Percentiles rank a stretch among this genome's conserved stretches.
Evolutionary conservation across 2,888 invertebrate species (phyloP).

Genomic region (Apamea sordens): DNA sequence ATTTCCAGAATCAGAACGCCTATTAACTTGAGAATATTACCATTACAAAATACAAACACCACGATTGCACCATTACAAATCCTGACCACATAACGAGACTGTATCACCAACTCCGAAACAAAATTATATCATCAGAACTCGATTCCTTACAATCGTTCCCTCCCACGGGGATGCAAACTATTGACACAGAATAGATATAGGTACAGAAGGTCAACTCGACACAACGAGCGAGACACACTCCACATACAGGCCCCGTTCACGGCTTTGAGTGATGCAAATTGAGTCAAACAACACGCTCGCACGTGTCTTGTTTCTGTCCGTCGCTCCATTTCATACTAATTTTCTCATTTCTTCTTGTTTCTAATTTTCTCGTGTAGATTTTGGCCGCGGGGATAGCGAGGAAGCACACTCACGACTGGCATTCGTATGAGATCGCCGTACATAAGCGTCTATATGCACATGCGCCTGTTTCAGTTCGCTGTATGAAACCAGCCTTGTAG

Average conservation of each 20-base stretch:
- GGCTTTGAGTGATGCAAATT: neutral
- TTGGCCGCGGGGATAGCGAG: neutral
- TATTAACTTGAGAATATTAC: neutral
- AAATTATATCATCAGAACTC: constrained; percentile 37
- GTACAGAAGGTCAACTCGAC: neutral
- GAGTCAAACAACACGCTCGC: neutral
- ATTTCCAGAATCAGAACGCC: neutral
- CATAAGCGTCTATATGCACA: neutral
- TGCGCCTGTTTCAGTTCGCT: neutral
- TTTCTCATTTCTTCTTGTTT: neutral
- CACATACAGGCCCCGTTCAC: neutral
- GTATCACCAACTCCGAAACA: constrained; percentile 30
- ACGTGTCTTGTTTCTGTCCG: neutral
- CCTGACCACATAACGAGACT: constrained; percentile 1
- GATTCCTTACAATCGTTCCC: constrained; percentile 40
- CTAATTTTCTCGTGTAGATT: no score
- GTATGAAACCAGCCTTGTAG: neutral
- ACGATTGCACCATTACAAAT: constrained; percentile 4
- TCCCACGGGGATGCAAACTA: constrained; percentile 44
- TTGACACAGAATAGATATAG: neutral
- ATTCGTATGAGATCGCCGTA: neutral
- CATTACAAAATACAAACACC: neutral
- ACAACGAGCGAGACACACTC: neutral
- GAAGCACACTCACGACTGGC: neutral
- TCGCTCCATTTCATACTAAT: neutral